phyloP scores from a whole-genome alignment of 2,888 invertebrate genomes.

The Cabera pusaria region DNA sequence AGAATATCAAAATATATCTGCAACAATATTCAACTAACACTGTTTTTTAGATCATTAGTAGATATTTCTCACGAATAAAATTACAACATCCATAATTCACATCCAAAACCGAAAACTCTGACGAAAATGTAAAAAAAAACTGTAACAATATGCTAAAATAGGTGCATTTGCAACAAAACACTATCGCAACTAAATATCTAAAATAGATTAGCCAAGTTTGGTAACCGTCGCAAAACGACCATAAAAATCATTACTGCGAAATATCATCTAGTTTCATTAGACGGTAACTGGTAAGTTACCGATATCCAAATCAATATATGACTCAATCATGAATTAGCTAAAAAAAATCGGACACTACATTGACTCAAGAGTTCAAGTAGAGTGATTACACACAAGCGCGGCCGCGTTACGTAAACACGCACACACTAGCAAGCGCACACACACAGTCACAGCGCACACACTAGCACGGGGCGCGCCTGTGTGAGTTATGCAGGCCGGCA shows the following conservation, averaged over 20 bases:
- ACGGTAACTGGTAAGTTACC: slow-evolving; percentile 15
- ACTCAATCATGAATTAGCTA: slow-evolving; percentile 75
- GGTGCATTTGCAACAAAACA: slow-evolving; percentile 27
- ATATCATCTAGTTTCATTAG: too few species aligned
- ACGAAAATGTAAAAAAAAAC: slow-evolving; percentile 27
- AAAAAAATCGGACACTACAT: slow-evolving; percentile 70
- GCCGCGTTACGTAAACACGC: slow-evolving; percentile 76
- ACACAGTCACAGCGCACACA: slow-evolving; percentile 39
- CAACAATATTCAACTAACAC: too few species aligned
- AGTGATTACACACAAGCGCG: slow-evolving; percentile 67
- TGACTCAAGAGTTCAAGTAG: slow-evolving; percentile 65
- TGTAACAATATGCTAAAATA: slow-evolving; percentile 28
- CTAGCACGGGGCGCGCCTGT: slow-evolving; percentile 33
- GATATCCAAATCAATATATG: slow-evolving; percentile 61
- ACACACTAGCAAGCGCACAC: slow-evolving; percentile 53
- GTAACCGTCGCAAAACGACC: slow-evolving; percentile 16
- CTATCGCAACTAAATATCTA: slow-evolving; percentile 21
- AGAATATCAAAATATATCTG: too few species aligned
- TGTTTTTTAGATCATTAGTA: too few species aligned
- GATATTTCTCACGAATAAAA: too few species aligned
- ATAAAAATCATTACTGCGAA: slow-evolving; percentile 20
- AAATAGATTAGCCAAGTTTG: slow-evolving; percentile 26
- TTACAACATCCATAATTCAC: slow-evolving; percentile 5
- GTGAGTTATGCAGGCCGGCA: slow-evolving; percentile 69
- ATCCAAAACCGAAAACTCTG: slow-evolving; percentile 17